A percentile compares a stretch with the other conserved stretches of the same genome.
Conservation (phyloP, 1,140 invertebrate genomes). For the Trichonephila inaurata region DNA sequence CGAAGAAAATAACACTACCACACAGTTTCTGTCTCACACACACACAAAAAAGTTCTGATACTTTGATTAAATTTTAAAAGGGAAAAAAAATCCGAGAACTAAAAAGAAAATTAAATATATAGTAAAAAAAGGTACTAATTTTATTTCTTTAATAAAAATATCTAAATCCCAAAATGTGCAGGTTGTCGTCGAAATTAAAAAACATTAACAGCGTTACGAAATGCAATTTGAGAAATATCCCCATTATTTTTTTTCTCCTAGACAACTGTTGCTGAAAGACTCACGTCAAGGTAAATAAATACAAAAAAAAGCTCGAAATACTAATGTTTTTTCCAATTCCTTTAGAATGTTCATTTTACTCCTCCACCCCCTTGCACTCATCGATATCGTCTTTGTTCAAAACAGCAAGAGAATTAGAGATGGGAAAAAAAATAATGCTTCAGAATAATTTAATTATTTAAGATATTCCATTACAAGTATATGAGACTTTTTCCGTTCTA, state of each 20-base stretch:
- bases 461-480: not conserved
- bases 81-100: too few relatives aligned
- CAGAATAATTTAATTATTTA: conserved; percentile 5
- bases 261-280: conserved; percentile 5
- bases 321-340: not conserved
- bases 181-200: too few relatives aligned
- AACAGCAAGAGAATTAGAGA: not conserved
- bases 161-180: too few relatives aligned
- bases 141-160: too few relatives aligned
- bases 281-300: not conserved
- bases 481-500: not conserved
- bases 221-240: conserved; percentile 10
- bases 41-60: too few relatives aligned
- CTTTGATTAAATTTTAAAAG: too few relatives aligned
- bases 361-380: not conserved
- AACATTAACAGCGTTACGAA: not conserved
- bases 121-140: too few relatives aligned
- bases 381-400: not conserved
- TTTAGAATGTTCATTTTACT: not conserved
- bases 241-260: not conserved
- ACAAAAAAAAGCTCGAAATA: not conserved
- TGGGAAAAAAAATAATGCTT: not conserved
- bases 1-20: too few relatives aligned
- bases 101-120: too few relatives aligned
- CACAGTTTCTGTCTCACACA: too few relatives aligned